A percentile compares a stretch with the other conserved stretches of the same genome.
Conservation (phyloP, 2,797 vertebrate species). For the Trachurus trachurus region DNA sequence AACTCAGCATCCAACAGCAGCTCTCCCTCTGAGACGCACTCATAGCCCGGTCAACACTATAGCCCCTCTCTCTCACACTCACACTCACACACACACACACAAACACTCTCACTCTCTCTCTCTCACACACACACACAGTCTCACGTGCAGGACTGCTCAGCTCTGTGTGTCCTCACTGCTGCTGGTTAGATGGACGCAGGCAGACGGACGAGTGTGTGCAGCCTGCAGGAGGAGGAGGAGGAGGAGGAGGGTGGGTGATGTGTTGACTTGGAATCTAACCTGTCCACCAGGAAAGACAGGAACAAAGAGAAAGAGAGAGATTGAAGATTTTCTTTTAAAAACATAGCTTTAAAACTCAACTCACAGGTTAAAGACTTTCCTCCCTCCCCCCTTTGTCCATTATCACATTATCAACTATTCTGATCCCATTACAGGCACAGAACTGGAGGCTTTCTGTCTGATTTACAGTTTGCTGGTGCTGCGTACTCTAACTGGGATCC, state of each 20-base stretch:
- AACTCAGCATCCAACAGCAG: slow-evolving; percentile 65
- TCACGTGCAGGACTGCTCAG: slow-evolving; percentile 31
- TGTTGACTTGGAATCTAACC: slow-evolving; percentile 72
- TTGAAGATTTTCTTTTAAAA: no score
- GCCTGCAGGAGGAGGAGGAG: slow-evolving; percentile 17
- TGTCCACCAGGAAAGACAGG: slow-evolving; percentile 58
- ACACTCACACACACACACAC: slow-evolving; percentile 37
- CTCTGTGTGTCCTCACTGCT: slow-evolving; percentile 45
- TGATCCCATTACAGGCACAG: slow-evolving; percentile 59
- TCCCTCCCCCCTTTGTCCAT: slow-evolving; percentile 32
- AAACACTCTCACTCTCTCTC: slow-evolving; percentile 29
- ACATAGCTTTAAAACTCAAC: neutral
- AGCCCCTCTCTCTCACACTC: slow-evolving; percentile 39
- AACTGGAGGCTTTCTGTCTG: slow-evolving; percentile 44
- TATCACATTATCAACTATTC: slow-evolving; percentile 12
- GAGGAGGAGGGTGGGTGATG: slow-evolving; percentile 39
- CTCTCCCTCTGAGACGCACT: slow-evolving; percentile 65
- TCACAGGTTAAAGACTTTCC: neutral
- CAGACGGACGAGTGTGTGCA: slow-evolving; percentile 36
- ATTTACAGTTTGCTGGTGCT: slow-evolving; percentile 60
- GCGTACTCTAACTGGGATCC: slow-evolving; percentile 46
- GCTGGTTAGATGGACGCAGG: slow-evolving; percentile 50
- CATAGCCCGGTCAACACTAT: slow-evolving; percentile 71
- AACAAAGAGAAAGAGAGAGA: neutral
- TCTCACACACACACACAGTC: slow-evolving; percentile 31